These are phyloP conservation scores for Drosophila tani DNA, from an alignment of 1,140 invertebrate species.

Conservation along the genomic window DNA sequence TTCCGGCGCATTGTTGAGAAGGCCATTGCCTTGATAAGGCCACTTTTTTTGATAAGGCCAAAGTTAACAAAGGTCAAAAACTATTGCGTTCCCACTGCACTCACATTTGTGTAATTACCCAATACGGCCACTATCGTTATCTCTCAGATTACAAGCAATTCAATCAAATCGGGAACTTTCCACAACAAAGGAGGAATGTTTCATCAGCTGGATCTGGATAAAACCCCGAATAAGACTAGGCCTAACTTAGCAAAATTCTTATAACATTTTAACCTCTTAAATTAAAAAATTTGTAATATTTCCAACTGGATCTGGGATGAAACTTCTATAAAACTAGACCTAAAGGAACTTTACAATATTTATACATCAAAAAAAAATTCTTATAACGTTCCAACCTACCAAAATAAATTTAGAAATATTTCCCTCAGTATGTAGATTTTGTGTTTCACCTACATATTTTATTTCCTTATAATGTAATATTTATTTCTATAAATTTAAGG, in stretches of 20 bases:
- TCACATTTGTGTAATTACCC: constrained; percentile 23
- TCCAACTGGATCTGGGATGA: not conserved
- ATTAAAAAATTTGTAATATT: no score
- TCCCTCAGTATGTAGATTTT: not conserved
- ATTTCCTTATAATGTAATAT: not conserved
- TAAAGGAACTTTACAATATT: not conserved
- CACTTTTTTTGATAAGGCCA: constrained; percentile 28
- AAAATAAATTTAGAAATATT: not conserved
- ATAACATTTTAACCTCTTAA: no score
- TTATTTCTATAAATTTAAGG: not conserved
- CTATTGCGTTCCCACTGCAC: constrained; percentile 4
- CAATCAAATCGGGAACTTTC: constrained; percentile 19
- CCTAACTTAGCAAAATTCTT: no score
- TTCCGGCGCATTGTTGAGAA: constrained; percentile 26
- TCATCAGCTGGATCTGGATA: no score
- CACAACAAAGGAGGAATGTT: not conserved
- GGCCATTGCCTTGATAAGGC: constrained; percentile 39
- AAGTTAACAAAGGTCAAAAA: constrained; percentile 41
- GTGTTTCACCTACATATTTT: not conserved
- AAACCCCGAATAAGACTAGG: no score
- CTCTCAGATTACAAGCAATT: constrained; percentile 24
- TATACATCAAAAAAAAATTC: not conserved
- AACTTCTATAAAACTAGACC: not conserved
- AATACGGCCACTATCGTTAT: constrained; percentile 9
- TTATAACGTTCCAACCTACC: no score